phyloP scores from a whole-genome alignment of 35 echinoderm and acorn worm species.

The Heliocidaris tuberculata region DNA sequence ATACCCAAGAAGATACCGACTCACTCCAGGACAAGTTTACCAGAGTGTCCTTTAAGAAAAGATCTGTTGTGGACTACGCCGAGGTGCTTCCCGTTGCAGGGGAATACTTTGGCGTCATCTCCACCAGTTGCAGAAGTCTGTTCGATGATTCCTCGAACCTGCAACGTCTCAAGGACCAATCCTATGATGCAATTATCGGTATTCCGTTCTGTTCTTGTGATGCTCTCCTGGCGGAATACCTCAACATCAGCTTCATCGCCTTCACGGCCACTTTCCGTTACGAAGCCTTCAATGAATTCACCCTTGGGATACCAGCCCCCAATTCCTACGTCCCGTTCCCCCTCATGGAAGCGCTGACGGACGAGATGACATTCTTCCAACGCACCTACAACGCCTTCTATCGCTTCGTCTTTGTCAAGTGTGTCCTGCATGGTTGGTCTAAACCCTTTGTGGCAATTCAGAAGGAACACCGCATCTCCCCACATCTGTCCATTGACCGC shows the following conservation, averaged over 20 bases:
- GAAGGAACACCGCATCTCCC: conserved; percentile 41
- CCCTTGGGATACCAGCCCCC: conserved; percentile 24
- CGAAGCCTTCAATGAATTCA: conserved; percentile 30
- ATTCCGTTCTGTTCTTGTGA: conserved; percentile 41
- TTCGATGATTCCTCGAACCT: conserved; percentile 15
- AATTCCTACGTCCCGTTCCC: conserved; percentile 41
- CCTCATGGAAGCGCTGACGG: conserved; percentile 25
- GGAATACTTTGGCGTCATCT: neutral
- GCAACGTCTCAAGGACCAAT: conserved; percentile 8
- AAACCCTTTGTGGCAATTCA: conserved; percentile 42
- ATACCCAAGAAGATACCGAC: neutral
- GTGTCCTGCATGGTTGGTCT: neutral
- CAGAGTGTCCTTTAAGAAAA: conserved; percentile 31
- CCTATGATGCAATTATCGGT: conserved; percentile 22
- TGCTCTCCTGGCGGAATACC: conserved; percentile 31
- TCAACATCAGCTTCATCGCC: conserved; percentile 34
- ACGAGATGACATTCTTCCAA: conserved; percentile 23
- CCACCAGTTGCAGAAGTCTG: conserved; percentile 20
- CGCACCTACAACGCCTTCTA: conserved; percentile 26
- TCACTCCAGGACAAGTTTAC: conserved; percentile 3
- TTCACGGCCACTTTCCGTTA: conserved; percentile 45
- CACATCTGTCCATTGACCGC: conserved; percentile 42
- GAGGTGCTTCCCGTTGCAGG: conserved; percentile 10
- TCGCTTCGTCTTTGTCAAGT: conserved; percentile 32
- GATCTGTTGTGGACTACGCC: conserved; percentile 17